These are phyloP conservation scores for Antedon mediterranea DNA, from an alignment of 53 echinoderm and acorn worm genomes.

Conservation along the genomic window DNA sequence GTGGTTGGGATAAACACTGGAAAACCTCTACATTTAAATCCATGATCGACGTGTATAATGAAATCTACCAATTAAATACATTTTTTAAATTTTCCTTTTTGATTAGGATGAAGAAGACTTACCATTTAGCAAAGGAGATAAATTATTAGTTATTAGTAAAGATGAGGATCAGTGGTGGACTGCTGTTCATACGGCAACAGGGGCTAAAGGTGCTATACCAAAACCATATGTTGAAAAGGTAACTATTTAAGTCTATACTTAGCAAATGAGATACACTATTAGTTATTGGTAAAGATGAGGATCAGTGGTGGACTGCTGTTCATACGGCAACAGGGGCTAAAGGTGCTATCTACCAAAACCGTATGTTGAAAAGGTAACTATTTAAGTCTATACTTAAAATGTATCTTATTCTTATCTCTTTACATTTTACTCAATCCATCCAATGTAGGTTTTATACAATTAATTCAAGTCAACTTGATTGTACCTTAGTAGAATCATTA, in stretches of 20 bases:
- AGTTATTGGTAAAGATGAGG: constrained; percentile 50
- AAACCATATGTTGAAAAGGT: constrained; percentile 22
- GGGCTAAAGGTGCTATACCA: constrained; percentile 2
- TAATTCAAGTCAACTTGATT: no score
- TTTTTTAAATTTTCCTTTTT: neutral
- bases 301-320: constrained; percentile 58
- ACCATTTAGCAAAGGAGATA: constrained; percentile 47
- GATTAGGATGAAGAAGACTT: constrained; percentile 60
- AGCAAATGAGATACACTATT: constrained; percentile 40
- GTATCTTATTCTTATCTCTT: no score
- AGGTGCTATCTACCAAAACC: constrained; percentile 14
- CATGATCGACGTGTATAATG: no score
- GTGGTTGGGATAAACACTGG: no score
- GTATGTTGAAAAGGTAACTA: constrained; percentile 18
- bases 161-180: constrained; percentile 80
- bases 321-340: neutral
- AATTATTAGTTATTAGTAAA: constrained; percentile 33
- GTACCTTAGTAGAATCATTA: no score
- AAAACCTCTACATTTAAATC: no score
- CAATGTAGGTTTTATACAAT: no score
- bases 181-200: neutral
- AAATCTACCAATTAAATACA: no score
- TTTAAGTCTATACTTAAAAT: no score
- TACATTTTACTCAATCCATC: no score
- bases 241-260: neutral